Base-by-base conservation (phyloP, 2,888 invertebrate genomes). In the Biston stratarius region DNA sequence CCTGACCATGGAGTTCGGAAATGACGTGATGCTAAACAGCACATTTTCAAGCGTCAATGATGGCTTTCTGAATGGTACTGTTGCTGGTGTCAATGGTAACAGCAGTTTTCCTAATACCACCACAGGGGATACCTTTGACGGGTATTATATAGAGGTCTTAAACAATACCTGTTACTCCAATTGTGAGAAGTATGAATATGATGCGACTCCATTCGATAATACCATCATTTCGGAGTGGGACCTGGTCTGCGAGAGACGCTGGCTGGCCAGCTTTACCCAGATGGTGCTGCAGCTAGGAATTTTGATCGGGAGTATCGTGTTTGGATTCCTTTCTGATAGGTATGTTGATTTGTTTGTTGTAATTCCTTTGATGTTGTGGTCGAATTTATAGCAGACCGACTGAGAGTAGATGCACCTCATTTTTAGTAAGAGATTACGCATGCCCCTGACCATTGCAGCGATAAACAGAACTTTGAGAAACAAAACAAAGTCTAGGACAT, bases 191-290 rank as follows among this genome's bases (percentile, higher is more conserved):
- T 94, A 95, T 73, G 89, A 92, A 1, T 97, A 95, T 75, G 95
- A 97, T 74, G 94, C 94, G 14, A 94, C 90, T 24, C 89, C 95
- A 5, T 97, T 97, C 80, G 88, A 94, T 0, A 95, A 95, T 73
- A 97, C 97, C 0, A 96, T 97, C 10, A 90, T 96, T 24, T 96
- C 96, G 0, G 96, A 97, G 92, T 97, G 97, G 96, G 95, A 95
- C 76, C 89, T 97, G 73, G 95, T 97, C 0, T 97, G 97, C 80
- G 94, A 94, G 0, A 93, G 94, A 34, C 86, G 89, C 0, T 95
- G 96, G 88, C 86, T 96, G 76, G 95, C 96, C 5, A 96, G 96
- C 79, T 90, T 97, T 49, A 96, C 96, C 0, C 97, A 97, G 83
- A 96, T 95, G 70, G 87, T 96, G 59, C 94, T 97, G 52, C 97